Evolutionary conservation across 2,113 vertebrate species (phyloP).

Genomic region (Pan paniscus): DNA sequence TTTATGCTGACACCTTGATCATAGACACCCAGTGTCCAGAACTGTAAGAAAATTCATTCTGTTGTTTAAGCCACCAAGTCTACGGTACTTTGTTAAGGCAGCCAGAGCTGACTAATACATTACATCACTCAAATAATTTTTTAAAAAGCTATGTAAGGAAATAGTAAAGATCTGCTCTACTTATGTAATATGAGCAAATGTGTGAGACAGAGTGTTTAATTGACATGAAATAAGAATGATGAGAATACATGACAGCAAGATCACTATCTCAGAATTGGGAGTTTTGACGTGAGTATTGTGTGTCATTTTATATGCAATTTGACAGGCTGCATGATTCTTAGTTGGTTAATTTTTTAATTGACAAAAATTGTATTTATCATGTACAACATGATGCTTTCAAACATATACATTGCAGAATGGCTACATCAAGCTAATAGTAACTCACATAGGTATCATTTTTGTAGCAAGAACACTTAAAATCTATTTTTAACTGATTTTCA

Average conservation of each 20-base stretch:
- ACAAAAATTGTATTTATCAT: not conserved
- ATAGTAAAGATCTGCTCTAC: not conserved
- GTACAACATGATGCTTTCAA: not conserved
- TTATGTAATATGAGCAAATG: not conserved
- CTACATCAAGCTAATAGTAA: not conserved
- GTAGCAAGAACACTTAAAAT: not conserved
- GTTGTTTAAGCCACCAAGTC: not conserved
- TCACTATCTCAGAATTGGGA: no score
- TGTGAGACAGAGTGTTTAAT: not conserved
- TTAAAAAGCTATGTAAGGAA: not conserved
- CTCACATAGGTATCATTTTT: not conserved
- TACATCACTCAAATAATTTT: not conserved
- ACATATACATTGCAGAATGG: not conserved
- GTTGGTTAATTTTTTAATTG: not conserved
- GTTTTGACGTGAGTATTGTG: not conserved
- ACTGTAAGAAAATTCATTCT: not conserved
- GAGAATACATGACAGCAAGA: not conserved
- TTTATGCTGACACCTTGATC: not conserved
- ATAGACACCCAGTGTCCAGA: not conserved
- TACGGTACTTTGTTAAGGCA: not conserved
- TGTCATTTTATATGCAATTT: not conserved
- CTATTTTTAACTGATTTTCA: not conserved
- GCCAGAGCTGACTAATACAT: not conserved
- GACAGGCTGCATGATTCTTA: not conserved
- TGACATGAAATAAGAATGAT: not conserved